phyloP scores from a whole-genome alignment of 1,140 invertebrate genomes.

The Charaxes varanes region DNA sequence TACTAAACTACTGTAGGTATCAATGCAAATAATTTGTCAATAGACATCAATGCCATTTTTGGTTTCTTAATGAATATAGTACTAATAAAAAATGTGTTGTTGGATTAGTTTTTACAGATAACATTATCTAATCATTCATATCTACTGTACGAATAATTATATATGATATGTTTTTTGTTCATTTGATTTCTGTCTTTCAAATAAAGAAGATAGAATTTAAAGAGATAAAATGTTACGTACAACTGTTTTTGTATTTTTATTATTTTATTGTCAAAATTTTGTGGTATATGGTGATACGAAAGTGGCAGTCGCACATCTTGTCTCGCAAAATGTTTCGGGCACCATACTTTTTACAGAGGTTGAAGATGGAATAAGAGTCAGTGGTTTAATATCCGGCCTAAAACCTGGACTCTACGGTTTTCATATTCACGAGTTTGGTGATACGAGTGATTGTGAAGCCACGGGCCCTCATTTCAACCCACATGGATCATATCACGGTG shows the following conservation, averaged over 20 bases:
- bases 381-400: constrained; percentile 81
- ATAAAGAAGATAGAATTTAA: no score
- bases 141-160: no score
- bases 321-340: constrained; percentile 40
- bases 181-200: no score
- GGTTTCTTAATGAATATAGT: no score
- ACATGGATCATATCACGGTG: constrained; percentile 39
- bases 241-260: constrained; percentile 11
- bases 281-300: constrained; percentile 17
- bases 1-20: no score
- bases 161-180: no score
- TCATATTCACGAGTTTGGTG: constrained; percentile 89
- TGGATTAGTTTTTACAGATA: no score
- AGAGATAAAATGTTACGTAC: no score
- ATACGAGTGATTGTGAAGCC: constrained; percentile 79
- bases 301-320: constrained; percentile 34
- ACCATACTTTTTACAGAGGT: constrained; percentile 70
- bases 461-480: constrained; percentile 86
- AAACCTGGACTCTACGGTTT: constrained; percentile 81
- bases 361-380: constrained; percentile 71
- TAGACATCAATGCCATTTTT: no score
- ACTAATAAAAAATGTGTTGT: no score
- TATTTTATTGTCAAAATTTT: constrained; percentile 12
- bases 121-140: no score
- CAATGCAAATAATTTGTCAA: no score